Percentiles rank a stretch among this genome's conserved stretches.
Conservation (phyloP, 1,140 invertebrate genomes). For the Anastrepha obliqua region DNA sequence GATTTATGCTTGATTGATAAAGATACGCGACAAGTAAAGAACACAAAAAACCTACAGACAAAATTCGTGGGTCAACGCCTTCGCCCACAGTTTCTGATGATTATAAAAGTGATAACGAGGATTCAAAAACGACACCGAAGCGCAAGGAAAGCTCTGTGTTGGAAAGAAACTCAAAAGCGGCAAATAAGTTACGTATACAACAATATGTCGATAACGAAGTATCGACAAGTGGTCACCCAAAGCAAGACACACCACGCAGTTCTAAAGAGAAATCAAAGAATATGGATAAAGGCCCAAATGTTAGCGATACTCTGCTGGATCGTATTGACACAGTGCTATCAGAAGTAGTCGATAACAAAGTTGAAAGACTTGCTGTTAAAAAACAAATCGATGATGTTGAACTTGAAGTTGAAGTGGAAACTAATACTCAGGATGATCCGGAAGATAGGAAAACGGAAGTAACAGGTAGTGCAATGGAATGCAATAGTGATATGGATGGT, state of each 20-base stretch:
- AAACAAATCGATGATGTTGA: neutral
- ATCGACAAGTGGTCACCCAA: constrained; percentile 1
- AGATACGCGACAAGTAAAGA: constrained; percentile 2
- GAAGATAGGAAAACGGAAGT: neutral
- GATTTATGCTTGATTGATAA: neutral
- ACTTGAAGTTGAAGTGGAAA: neutral
- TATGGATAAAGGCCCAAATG: neutral
- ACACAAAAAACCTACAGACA: constrained; percentile 45
- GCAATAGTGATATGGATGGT: neutral
- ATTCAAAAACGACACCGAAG: constrained; percentile 10
- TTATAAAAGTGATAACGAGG: constrained; percentile 32
- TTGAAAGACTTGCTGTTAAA: neutral
- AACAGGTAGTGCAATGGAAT: neutral
- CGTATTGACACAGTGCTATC: constrained; percentile 25
- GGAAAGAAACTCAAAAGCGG: neutral
- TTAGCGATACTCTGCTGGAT: constrained; percentile 18
- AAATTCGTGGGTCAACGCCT: constrained; percentile 48
- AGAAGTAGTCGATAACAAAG: neutral
- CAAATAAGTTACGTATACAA: neutral
- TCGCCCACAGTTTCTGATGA: constrained; percentile 44
- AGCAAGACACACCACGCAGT: neutral
- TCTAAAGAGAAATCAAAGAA: neutral
- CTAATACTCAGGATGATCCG: neutral
- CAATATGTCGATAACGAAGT: neutral
- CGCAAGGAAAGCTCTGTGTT: neutral